Evolutionary conservation across 1,140 invertebrate species (phyloP).

Genomic region (Danaus melanippus): DNA sequence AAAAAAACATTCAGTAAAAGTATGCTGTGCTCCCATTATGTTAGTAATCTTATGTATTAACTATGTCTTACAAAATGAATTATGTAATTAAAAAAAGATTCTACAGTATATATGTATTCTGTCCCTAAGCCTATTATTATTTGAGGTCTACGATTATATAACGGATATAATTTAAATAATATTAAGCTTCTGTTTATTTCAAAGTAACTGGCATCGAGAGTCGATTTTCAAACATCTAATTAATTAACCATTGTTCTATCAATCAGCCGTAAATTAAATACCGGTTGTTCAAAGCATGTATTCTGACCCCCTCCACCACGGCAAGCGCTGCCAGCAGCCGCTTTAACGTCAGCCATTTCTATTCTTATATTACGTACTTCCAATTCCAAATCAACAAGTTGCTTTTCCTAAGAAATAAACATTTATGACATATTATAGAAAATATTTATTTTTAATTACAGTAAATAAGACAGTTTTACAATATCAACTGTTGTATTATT

Average conservation of each 20-base stretch:
- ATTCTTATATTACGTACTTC: conserved; percentile 38
- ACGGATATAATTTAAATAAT: too few species aligned
- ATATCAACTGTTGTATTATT: conserved; percentile 36
- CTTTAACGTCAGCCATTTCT: conserved; percentile 45
- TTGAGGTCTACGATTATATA: too few species aligned
- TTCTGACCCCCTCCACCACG: conserved; percentile 33
- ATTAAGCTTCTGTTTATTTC: too few species aligned
- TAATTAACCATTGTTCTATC: too few species aligned
- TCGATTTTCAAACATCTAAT: too few species aligned
- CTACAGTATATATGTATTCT: too few species aligned
- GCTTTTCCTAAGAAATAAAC: conserved; percentile 36
- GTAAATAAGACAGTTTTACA: conserved; percentile 25
- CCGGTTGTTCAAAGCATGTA: conserved; percentile 45
- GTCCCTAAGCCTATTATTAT: too few species aligned
- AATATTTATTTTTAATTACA: neutral
- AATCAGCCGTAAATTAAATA: conserved; percentile 14
- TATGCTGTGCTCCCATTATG: neutral
- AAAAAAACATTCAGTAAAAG: neutral
- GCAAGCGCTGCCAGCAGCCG: conserved; percentile 26
- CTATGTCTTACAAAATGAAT: too few species aligned
- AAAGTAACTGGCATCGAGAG: too few species aligned
- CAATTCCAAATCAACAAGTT: conserved; percentile 38
- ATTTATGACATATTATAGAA: neutral
- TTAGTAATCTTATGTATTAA: too few species aligned
- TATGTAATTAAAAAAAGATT: too few species aligned